Conservation (phyloP, 2,113 vertebrate species). For the Chaetura pelagica region DNA sequence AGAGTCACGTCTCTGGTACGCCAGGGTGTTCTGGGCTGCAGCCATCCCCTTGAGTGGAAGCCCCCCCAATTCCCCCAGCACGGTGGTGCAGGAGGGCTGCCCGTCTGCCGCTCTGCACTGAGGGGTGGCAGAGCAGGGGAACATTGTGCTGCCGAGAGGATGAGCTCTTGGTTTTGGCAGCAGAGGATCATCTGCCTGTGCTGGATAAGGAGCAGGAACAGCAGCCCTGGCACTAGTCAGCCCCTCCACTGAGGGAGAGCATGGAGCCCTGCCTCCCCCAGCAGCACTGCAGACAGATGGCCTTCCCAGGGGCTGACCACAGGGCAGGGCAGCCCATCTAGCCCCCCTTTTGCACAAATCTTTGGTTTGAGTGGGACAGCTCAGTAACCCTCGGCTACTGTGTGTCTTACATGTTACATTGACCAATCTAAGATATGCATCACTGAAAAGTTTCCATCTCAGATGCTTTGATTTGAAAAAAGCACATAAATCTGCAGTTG, state of each 20-base stretch:
- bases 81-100: not conserved
- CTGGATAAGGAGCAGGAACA: conserved; percentile 13
- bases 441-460: not conserved
- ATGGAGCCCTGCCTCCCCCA: not conserved
- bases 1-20: not conserved
- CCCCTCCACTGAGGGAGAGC: not conserved
- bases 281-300: not conserved
- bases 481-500: not conserved
- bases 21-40: not conserved
- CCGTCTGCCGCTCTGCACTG: not conserved
- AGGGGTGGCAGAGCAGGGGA: not conserved
- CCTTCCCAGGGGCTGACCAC: not conserved
- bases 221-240: not conserved
- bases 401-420: accelerated
- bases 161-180: conserved; percentile 22
- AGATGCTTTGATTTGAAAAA: not conserved
- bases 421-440: accelerated
- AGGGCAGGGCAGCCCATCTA: not conserved
- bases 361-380: accelerated
- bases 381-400: accelerated
- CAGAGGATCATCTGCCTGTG: not conserved
- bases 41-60: not conserved
- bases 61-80: accelerated
- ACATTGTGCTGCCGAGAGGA: not conserved
- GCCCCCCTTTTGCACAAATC: accelerated